Evolutionary conservation across 2,797 vertebrate species (phyloP), one percentile per base, ranked within the genome.

Genomic region (Taeniopygia guttata): DNA sequence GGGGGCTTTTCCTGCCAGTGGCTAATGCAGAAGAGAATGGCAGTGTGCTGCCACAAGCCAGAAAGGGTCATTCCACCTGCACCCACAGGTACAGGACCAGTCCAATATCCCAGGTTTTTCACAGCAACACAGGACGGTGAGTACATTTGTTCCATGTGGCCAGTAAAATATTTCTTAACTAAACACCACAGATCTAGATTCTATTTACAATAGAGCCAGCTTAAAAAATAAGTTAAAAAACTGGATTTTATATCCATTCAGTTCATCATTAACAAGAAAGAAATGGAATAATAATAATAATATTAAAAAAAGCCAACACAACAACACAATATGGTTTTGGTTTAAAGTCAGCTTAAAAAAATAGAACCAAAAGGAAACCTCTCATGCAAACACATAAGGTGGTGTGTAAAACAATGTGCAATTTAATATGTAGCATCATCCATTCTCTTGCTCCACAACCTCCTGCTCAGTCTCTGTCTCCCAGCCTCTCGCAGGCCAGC

Each of bases 381-480:
- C 98, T 99, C 98, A 98, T 99, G 98, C 98, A 98, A 98, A 99
- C 98, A 99, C 98, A 97, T 98, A 98, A 98, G 98, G 97, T 98
- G 98, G 98, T 98, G 97, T 98, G 97, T 95, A 98, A 97, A 98
- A 98, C 97, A 98, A 97, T 97, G 96, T 97, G 97, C 97, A 97
- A 97, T 97, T 97, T 97, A 97, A 97, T 97, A 96, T 58, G 97
- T 98, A 98, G 98, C 97, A 98, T 98, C 98, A 98, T 98, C 98
- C 98, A 90, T 93, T 98, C 98, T 96, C 97, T 97, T 49, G 63
- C 86, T 94, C 63, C 11, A 87, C 86, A 95, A 92, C 80, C 75
- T 94, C 93, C 90, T 90, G 89, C 88, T 94, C 85, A 70, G 79
- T 62, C 78, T 87, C 69, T 54, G 77, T 36, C 84, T 94, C 73